phyloP scores from a whole-genome alignment of 2,797 vertebrate genomes.

The Rhincodon typus region DNA sequence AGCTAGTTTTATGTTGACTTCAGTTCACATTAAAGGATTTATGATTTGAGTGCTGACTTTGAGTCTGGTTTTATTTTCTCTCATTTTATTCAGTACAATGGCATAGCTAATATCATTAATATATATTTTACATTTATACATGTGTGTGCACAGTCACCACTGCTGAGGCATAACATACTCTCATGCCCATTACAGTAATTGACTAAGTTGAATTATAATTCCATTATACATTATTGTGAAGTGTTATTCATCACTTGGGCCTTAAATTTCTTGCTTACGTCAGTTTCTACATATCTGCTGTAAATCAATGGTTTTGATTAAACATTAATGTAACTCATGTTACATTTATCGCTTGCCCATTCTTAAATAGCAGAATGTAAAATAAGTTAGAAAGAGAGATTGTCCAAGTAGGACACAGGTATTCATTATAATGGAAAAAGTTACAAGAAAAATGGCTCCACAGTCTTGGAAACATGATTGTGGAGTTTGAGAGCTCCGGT shows the following conservation, averaged over 20 bases:
- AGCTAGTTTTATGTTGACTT: not conserved
- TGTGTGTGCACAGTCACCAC: not conserved
- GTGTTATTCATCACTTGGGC: not conserved
- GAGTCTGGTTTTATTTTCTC: not conserved
- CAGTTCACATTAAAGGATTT: slow-evolving; percentile 27
- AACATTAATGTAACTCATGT: not conserved
- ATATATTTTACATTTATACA: not conserved
- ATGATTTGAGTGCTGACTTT: not conserved
- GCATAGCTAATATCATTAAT: not conserved
- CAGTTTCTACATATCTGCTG: not conserved
- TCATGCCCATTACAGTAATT: not conserved
- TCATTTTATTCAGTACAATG: not conserved
- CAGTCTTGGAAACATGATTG: not conserved
- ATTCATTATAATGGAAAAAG: not conserved
- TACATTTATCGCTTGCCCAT: not conserved
- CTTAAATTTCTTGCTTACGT: not conserved
- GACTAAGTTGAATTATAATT: not conserved
- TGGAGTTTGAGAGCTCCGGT: not conserved
- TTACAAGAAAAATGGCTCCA: not conserved
- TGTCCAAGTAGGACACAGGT: not conserved
- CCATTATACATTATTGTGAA: not conserved
- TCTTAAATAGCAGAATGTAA: not conserved
- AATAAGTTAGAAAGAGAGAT: not conserved
- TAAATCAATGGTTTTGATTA: not conserved
- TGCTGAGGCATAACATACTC: not conserved